Evolutionary conservation across 2,888 invertebrate genomes (phyloP).

Genomic region (Drosophila diplacantha): DNA sequence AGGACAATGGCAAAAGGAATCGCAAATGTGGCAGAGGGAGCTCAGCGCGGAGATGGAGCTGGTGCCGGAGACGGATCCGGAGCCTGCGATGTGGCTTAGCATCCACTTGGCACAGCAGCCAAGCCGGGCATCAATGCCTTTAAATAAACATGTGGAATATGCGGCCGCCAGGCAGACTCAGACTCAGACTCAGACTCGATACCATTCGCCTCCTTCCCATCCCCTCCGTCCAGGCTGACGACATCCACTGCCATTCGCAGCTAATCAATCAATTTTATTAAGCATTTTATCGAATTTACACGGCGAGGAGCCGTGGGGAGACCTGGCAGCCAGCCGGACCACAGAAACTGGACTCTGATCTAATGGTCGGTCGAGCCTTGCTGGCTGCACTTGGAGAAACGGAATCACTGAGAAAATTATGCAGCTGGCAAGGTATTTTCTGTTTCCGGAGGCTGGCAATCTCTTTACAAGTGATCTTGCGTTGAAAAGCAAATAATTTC

Average conservation of each 20-base stretch:
- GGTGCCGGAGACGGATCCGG: slow-evolving; percentile 3
- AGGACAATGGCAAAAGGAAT: slow-evolving; percentile 55
- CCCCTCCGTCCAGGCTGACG: background rate
- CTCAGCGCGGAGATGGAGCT: slow-evolving; percentile 28
- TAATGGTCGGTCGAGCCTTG: background rate
- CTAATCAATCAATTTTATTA: slow-evolving; percentile 63
- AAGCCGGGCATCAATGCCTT: slow-evolving; percentile 27
- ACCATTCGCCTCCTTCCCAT: background rate
- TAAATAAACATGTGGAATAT: slow-evolving; percentile 32
- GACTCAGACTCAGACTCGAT: background rate
- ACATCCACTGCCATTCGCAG: slow-evolving; percentile 34
- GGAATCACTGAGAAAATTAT: background rate
- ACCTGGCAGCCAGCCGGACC: slow-evolving; percentile 14
- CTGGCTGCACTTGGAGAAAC: background rate
- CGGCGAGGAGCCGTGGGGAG: background rate
- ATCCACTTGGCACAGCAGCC: slow-evolving; percentile 25
- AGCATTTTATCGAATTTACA: slow-evolving; percentile 54
- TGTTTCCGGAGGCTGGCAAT: no score
- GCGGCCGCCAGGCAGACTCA: slow-evolving; percentile 10
- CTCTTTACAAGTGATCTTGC: no score
- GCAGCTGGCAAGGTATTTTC: no score
- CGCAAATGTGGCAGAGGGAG: slow-evolving; percentile 60
- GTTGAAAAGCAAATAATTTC: background rate
- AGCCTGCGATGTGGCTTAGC: slow-evolving; percentile 29
- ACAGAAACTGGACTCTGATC: background rate